Percentiles rank a stretch among this genome's conserved stretches.
Evolutionary conservation across 35 echinoderm and acorn worm species (phyloP).

Genomic region (Acanthaster planci): DNA sequence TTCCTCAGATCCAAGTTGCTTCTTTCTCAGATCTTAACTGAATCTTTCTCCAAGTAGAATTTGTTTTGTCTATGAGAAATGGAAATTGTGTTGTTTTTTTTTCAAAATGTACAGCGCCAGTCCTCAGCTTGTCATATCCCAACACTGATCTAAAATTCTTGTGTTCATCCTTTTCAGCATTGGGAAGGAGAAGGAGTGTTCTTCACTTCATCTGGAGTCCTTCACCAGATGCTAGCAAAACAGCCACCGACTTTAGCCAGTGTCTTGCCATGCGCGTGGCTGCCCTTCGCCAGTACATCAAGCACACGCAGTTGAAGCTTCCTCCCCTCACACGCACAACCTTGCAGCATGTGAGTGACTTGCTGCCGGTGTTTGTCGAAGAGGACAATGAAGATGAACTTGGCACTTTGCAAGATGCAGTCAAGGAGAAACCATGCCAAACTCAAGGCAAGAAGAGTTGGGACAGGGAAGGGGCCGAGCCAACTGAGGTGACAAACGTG

Average conservation of each 20-base stretch:
- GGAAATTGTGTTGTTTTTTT: too few relatives aligned
- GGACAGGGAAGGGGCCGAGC: not conserved
- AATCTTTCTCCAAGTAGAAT: too few relatives aligned
- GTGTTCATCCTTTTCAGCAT: not conserved
- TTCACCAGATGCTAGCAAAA: not conserved
- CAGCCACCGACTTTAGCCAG: not conserved
- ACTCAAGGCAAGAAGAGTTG: not conserved
- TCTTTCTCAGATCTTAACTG: too few relatives aligned
- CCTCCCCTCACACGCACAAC: not conserved
- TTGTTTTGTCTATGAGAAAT: too few relatives aligned
- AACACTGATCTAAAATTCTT: too few relatives aligned
- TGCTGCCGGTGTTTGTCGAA: not conserved
- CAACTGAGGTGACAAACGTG: not conserved
- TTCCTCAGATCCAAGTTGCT: too few relatives aligned
- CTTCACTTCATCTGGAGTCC: not conserved
- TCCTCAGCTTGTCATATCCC: too few relatives aligned
- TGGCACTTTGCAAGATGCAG: not conserved
- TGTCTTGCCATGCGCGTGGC: not conserved
- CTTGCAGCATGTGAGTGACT: constrained; percentile 3
- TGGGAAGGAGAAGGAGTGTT: not conserved
- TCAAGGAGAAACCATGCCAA: not conserved
- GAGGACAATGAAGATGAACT: not conserved
- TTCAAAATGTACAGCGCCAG: too few relatives aligned
- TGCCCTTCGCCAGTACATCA: not conserved
- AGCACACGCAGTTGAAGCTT: constrained; percentile 6